These are phyloP conservation scores for Anguilla megastoma DNA, from an alignment of 2,797 vertebrate genomes.

Conservation along the genomic window DNA sequence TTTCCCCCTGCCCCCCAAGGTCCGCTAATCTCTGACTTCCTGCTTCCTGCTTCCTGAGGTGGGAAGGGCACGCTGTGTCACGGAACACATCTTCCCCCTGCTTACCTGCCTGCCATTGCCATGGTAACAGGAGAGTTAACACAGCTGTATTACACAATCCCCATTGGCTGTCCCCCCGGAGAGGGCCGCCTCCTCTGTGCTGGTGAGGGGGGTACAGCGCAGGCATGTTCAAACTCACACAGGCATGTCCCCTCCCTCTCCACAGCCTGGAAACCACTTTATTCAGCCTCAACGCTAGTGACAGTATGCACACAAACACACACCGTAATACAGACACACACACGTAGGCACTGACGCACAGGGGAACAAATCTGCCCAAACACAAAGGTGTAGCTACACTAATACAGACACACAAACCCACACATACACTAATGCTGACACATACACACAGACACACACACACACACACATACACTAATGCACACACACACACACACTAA, in stretches of 20 bases:
- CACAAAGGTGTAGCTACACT: neutral
- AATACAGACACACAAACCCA: neutral
- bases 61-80: conserved; percentile 16
- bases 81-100: neutral
- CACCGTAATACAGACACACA: neutral
- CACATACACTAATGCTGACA: neutral
- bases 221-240: conserved; percentile 20
- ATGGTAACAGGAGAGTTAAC: conserved; percentile 9
- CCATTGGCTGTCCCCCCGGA: neutral
- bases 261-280: neutral
- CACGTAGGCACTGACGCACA: neutral
- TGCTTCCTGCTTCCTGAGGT: neutral
- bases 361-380: neutral
- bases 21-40: conserved; percentile 3
- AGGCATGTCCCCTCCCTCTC: conserved; percentile 10
- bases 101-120: neutral
- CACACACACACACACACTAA: neutral
- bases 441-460: neutral
- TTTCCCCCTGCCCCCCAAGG: neutral
- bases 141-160: neutral
- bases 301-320: neutral
- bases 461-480: neutral
- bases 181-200: neutral
- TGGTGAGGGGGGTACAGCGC: neutral
- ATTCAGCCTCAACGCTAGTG: neutral